phyloP scores from a whole-genome alignment of 1,140 invertebrate species.

The Antheraea mylitta region DNA sequence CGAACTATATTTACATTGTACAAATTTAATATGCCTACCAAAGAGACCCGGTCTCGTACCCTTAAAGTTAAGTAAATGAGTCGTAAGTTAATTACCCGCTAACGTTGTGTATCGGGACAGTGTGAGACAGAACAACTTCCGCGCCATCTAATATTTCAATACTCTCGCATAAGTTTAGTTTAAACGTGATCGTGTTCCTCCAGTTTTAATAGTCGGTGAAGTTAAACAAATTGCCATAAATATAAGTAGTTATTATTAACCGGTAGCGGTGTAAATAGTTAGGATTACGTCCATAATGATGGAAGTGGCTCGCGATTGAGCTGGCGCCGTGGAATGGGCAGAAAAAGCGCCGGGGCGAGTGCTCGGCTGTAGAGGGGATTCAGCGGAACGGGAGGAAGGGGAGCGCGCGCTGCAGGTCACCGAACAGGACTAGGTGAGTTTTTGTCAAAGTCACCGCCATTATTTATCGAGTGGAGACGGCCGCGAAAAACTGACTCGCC shows the following conservation, averaged over 20 bases:
- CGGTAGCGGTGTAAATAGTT: constrained; percentile 74
- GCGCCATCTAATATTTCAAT: constrained; percentile 71
- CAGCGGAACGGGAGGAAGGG: constrained; percentile 31
- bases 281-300: constrained; percentile 55
- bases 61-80: constrained; percentile 72
- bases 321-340: constrained; percentile 66
- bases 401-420: constrained; percentile 65
- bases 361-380: constrained; percentile 31
- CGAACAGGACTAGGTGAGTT: constrained; percentile 76
- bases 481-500: constrained; percentile 74
- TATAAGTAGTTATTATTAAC: constrained; percentile 76
- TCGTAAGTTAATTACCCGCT: constrained; percentile 66
- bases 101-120: constrained; percentile 47
- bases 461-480: constrained; percentile 77
- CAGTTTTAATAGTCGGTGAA: constrained; percentile 76
- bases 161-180: constrained; percentile 76
- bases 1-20: constrained; percentile 75
- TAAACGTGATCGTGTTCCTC: constrained; percentile 77
- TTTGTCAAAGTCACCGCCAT: constrained; percentile 76
- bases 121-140: constrained; percentile 59
- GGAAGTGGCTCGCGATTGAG: constrained; percentile 67
- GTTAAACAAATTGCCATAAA: constrained; percentile 78
- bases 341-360: constrained; percentile 61
- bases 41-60: constrained; percentile 80
- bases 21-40: constrained; percentile 79